Evolutionary conservation across 2,888 invertebrate species (phyloP).

Genomic region (Drosophila subquinaria): DNA sequence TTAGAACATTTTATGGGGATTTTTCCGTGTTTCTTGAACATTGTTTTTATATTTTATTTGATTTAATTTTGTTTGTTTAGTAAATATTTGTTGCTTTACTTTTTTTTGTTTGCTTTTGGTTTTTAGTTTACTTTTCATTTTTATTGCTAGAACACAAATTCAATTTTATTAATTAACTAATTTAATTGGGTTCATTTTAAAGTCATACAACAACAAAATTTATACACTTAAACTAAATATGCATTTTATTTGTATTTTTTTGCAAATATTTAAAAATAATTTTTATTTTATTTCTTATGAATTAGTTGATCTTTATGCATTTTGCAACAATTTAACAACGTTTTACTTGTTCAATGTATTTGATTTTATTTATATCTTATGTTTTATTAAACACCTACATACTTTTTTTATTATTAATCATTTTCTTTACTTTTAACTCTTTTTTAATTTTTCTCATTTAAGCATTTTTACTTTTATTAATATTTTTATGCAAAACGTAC

Average conservation of each 20-base stretch:
- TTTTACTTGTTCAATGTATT: slow-evolving; percentile 73
- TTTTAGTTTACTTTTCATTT: slow-evolving; percentile 61
- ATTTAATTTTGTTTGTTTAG: slow-evolving; percentile 59
- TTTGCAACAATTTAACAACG: slow-evolving; percentile 78
- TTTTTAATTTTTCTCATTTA: slow-evolving; percentile 63
- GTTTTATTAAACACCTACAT: slow-evolving; percentile 71
- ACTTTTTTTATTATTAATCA: slow-evolving; percentile 60
- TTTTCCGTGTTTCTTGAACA: slow-evolving; percentile 61
- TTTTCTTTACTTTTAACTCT: slow-evolving; percentile 61
- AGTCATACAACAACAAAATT: slow-evolving; percentile 82
- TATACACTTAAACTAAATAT: slow-evolving; percentile 78
- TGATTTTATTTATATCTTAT: slow-evolving; percentile 51
- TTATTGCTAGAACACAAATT: slow-evolving; percentile 82
- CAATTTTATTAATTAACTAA: slow-evolving; percentile 72
- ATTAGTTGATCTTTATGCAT: slow-evolving; percentile 75
- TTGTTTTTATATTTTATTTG: slow-evolving; percentile 42
- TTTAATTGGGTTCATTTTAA: slow-evolving; percentile 72
- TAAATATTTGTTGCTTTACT: slow-evolving; percentile 49
- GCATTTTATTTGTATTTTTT: slow-evolving; percentile 45
- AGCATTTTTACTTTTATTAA: slow-evolving; percentile 59
- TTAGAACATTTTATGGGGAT: slow-evolving; percentile 71
- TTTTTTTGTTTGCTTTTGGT: slow-evolving; percentile 25
- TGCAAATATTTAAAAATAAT: slow-evolving; percentile 77
- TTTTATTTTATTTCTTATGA: slow-evolving; percentile 67
- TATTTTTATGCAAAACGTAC: slow-evolving; percentile 84